Evolutionary conservation across 2,888 invertebrate genomes (phyloP).

Genomic region (Elegia similella): DNA sequence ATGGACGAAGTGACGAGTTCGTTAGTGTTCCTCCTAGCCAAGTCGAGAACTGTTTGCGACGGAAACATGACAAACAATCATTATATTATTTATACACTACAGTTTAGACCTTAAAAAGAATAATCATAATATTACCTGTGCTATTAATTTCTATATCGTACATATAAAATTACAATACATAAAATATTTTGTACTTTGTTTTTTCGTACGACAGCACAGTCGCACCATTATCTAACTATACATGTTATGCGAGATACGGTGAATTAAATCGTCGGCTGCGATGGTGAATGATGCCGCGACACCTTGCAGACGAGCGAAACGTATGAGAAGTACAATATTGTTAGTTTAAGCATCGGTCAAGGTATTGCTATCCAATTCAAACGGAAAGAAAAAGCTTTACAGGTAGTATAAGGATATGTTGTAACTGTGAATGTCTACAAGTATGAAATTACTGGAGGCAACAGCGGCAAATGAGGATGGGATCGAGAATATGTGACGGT

Average conservation of each 20-base stretch:
- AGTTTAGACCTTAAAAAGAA: slow-evolving; percentile 71
- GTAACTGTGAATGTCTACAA: slow-evolving; percentile 17
- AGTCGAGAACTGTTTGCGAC: slow-evolving; percentile 78
- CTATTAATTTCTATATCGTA: slow-evolving; percentile 73
- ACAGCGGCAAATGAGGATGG: slow-evolving; percentile 42
- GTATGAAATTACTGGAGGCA: slow-evolving; percentile 24
- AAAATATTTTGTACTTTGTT: slow-evolving; percentile 81
- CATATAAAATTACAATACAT: slow-evolving; percentile 79
- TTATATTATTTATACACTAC: slow-evolving; percentile 58
- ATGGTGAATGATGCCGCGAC: slow-evolving; percentile 11
- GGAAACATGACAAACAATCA: slow-evolving; percentile 74
- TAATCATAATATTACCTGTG: slow-evolving; percentile 71
- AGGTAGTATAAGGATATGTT: slow-evolving; percentile 21
- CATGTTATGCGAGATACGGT: slow-evolving; percentile 47
- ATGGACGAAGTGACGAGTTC: slow-evolving; percentile 81
- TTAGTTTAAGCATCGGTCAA: slow-evolving; percentile 44
- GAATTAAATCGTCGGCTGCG: slow-evolving; percentile 23
- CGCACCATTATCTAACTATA: slow-evolving; percentile 69
- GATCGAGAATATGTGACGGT: slow-evolving; percentile 32
- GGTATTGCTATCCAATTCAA: slow-evolving; percentile 24
- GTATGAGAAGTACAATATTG: slow-evolving; percentile 80
- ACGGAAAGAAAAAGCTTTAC: slow-evolving; percentile 15
- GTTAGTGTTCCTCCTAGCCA: slow-evolving; percentile 78
- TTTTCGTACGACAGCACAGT: slow-evolving; percentile 67
- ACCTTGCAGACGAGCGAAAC: slow-evolving; percentile 33